A percentile compares a stretch with the other conserved stretches of the same genome.
These are phyloP conservation scores for Harpagoxenus sublaevis DNA, from an alignment of 2,888 invertebrate genomes.

Conservation along the genomic window DNA sequence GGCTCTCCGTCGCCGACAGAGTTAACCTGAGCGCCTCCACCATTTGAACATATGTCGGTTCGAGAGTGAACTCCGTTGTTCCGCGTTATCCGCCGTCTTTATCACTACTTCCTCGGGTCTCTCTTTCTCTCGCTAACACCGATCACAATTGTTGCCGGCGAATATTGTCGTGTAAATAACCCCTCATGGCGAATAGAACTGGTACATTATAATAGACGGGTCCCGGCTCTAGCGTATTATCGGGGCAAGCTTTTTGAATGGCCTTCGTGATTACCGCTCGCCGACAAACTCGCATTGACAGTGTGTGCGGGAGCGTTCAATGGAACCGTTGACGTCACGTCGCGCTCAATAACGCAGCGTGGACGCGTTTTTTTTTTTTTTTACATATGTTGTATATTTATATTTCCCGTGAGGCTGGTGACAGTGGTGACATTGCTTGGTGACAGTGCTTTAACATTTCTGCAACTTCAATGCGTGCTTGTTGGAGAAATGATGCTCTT, in stretches of 20 bases:
- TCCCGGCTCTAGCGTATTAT: slow-evolving; percentile 57
- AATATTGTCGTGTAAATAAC: slow-evolving; percentile 70
- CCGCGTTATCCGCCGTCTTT: slow-evolving; percentile 36
- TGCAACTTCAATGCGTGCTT: not conserved
- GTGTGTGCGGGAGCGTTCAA: not conserved
- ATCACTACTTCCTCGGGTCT: slow-evolving; percentile 3
- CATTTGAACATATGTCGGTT: slow-evolving; percentile 3
- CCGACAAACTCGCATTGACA: not conserved
- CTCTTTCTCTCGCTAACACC: not conserved
- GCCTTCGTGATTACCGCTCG: slow-evolving; percentile 36
- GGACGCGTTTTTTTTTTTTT: not conserved
- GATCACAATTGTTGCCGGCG: slow-evolving; percentile 12
- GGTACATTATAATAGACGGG: slow-evolving; percentile 47
- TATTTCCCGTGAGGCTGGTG: not conserved
- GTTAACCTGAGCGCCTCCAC: slow-evolving; percentile 62
- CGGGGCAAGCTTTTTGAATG: slow-evolving; percentile 55
- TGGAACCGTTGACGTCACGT: slow-evolving; percentile 3
- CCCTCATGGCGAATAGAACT: slow-evolving; percentile 49
- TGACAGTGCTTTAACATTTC: not conserved
- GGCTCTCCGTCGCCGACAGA: slow-evolving; percentile 39
- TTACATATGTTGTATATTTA: not conserved
- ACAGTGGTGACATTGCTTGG: not conserved
- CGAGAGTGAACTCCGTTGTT: slow-evolving; percentile 23
- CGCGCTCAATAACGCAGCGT: not conserved
- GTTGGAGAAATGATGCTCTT: not conserved